Evolutionary conservation across 2,888 invertebrate species (phyloP).

Genomic region (Zygothrica quintamaculata): DNA sequence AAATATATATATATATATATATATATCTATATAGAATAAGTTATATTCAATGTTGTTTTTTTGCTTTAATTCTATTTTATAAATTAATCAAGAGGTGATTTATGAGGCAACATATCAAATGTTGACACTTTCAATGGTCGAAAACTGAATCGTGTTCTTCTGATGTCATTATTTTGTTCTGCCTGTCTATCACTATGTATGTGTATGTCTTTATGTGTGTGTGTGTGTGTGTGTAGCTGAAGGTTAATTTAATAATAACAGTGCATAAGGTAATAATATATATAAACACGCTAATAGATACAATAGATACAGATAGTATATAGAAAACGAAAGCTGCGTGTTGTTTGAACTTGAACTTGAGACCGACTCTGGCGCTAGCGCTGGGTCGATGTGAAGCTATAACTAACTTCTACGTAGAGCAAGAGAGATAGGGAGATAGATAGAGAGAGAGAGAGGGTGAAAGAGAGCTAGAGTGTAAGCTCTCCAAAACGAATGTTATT

Average conservation of each 20-base stretch:
- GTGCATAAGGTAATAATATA: constrained; percentile 29
- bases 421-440: too few relatives aligned
- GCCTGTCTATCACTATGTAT: constrained; percentile 18
- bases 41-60: background rate
- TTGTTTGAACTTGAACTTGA: constrained; percentile 69
- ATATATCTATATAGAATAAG: too few relatives aligned
- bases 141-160: constrained; percentile 36
- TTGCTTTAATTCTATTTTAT: constrained; percentile 50
- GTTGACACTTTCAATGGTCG: constrained; percentile 48
- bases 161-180: constrained; percentile 71
- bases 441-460: too few relatives aligned
- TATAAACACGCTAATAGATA: constrained; percentile 15
- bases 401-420: background rate
- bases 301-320: constrained; percentile 25
- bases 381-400: background rate
- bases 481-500: constrained; percentile 8
- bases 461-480: too few relatives aligned
- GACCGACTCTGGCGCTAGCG: constrained; percentile 8
- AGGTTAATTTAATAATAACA: constrained; percentile 79
- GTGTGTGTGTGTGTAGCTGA: constrained; percentile 44
- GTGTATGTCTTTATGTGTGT: constrained; percentile 32
- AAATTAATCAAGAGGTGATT: constrained; percentile 79
- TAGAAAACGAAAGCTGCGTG: constrained; percentile 67
- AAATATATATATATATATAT: constrained; percentile 29
- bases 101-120: constrained; percentile 67